phyloP scores from a whole-genome alignment of 2,113 vertebrate species.

The Phylloscopus trochilus region DNA sequence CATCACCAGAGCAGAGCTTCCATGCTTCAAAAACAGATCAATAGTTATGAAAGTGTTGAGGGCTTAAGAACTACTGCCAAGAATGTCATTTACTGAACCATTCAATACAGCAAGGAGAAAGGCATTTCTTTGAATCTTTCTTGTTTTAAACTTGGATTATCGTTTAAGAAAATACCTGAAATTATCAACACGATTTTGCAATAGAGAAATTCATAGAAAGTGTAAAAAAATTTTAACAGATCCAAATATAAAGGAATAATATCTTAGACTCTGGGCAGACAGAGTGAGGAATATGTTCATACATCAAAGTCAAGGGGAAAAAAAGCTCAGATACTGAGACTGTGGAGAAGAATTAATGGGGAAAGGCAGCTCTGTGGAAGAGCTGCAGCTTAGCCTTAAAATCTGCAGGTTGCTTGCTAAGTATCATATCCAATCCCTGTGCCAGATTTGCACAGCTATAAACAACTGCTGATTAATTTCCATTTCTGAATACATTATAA shows the following conservation, averaged over 20 bases:
- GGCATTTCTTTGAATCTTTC: not conserved
- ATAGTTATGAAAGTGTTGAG: not conserved
- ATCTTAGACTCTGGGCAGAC: not conserved
- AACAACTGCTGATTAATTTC: constrained; percentile 27
- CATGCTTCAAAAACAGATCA: not conserved
- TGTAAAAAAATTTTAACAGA: not conserved
- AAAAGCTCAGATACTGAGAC: not conserved
- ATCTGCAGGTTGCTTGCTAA: not conserved
- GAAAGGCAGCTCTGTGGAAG: not conserved
- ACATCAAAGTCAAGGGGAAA: not conserved
- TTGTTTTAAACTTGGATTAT: not conserved
- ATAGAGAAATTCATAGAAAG: not conserved
- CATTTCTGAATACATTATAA: not conserved
- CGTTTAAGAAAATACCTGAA: not conserved
- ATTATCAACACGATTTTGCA: not conserved
- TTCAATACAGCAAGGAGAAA: not conserved
- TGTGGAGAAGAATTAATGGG: not conserved
- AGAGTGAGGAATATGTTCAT: not conserved
- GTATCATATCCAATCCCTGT: not conserved
- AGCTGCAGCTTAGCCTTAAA: not conserved
- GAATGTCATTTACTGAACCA: not conserved
- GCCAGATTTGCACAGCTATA: not conserved
- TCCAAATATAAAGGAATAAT: not conserved
- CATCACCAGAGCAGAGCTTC: not conserved
- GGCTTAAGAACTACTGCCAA: not conserved